phyloP scores from a whole-genome alignment of 64 coral and sea anemone genomes.

The Porites lutea region DNA sequence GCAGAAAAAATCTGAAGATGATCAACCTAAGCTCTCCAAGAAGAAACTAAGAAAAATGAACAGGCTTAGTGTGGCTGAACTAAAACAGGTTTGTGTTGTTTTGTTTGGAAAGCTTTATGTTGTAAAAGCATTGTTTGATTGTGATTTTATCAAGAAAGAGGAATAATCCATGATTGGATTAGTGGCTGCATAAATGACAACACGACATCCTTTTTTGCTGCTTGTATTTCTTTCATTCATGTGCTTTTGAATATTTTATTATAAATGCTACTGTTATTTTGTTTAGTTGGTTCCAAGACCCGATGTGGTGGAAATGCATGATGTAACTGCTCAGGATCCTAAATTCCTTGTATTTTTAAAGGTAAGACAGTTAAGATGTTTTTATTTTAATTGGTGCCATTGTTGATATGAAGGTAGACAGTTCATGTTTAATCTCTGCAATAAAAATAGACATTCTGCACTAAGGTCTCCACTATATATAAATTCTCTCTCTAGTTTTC shows the following conservation, averaged over 20 bases:
- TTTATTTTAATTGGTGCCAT: background rate
- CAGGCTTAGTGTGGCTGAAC: slow-evolving; percentile 93
- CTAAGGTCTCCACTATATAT: too few species aligned
- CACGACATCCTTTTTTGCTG: too few species aligned
- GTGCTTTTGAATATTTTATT: background rate
- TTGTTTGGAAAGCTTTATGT: too few species aligned
- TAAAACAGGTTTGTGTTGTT: slow-evolving; percentile 81
- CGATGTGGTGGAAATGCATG: slow-evolving; percentile 99
- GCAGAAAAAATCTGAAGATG: slow-evolving; percentile 77
- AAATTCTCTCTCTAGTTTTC: too few species aligned
- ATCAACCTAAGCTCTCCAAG: slow-evolving; percentile 89
- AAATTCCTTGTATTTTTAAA: slow-evolving; percentile 97
- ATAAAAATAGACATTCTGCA: too few species aligned
- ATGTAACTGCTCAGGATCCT: slow-evolving; percentile 98
- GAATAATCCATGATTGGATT: too few species aligned
- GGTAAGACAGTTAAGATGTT: slow-evolving; percentile 30
- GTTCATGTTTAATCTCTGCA: background rate
- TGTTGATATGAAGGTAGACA: too few species aligned
- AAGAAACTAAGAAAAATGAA: slow-evolving; percentile 96
- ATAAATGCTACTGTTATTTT: background rate
- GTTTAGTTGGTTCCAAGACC: slow-evolving; percentile 90
- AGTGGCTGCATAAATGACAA: too few species aligned
- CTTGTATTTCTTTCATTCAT: background rate
- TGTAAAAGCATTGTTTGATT: too few species aligned
- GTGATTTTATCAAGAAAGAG: too few species aligned